A percentile compares a stretch with the other conserved stretches of the same genome.
phyloP scores from a whole-genome alignment of 2,113 vertebrate species.

The Macquaria australasica region DNA sequence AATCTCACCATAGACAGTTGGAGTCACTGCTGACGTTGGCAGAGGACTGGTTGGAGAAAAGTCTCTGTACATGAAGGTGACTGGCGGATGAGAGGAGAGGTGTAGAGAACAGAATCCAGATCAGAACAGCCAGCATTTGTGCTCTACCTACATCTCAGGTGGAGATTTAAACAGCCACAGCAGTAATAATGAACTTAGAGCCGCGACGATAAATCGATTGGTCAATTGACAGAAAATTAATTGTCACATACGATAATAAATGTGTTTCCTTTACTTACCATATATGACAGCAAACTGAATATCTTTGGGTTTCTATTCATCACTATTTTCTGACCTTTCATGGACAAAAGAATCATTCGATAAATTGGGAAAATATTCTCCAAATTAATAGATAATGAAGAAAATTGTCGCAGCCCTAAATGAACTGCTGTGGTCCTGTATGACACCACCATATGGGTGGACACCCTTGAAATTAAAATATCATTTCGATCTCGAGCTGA shows the following conservation, averaged over 20 bases:
- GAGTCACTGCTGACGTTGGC: rapidly evolving
- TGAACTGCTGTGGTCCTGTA: not conserved
- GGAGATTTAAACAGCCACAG: not conserved
- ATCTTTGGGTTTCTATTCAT: not conserved
- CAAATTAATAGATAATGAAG: not conserved
- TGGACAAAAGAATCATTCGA: not conserved
- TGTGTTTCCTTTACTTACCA: not conserved
- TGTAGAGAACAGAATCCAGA: not conserved
- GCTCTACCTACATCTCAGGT: not conserved
- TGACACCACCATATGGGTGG: not conserved
- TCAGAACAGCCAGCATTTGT: not conserved
- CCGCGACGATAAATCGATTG: too few species aligned
- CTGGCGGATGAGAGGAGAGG: constrained; percentile 7
- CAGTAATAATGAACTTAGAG: not conserved
- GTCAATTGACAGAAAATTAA: too few species aligned
- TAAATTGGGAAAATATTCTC: not conserved
- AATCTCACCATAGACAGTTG: constrained; percentile 36
- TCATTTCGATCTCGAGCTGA: not conserved
- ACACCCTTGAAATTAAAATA: not conserved
- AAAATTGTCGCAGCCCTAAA: not conserved
- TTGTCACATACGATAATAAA: not conserved
- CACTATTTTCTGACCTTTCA: not conserved
- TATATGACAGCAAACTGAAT: not conserved
- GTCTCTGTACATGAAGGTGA: rapidly evolving
- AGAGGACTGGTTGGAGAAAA: rapidly evolving